Base-by-base conservation (phyloP, 2,888 invertebrate species). In the Tupiocoris notatus region DNA sequence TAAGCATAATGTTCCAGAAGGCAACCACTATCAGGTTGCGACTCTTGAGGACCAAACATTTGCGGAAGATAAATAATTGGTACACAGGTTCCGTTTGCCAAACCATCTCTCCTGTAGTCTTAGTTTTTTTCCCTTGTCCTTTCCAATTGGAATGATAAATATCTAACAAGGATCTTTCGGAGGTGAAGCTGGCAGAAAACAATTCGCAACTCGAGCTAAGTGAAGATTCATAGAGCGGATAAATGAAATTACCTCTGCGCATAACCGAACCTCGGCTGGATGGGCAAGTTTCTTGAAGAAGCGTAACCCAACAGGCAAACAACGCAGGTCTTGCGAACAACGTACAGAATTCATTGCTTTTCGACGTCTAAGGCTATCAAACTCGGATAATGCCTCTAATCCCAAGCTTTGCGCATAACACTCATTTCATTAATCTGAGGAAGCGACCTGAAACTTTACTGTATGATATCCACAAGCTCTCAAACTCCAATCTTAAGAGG, bases 321-420 rank as follows among this genome's bases (percentile, higher is more conserved):
- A 7, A 39, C 39, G 39, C 12, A 3, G 39, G 6, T 39, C 39
- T 12, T 3, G 39, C 12, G 6, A 7, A 39, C 39, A 39, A 7
- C 39, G n/a, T 63, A 7, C 20, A 3, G 22, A 22, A 63, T 63
- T 21, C 63, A 63, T 22, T 63, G 63, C 63, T 63, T 63, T 63
- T 63, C 63, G 22, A 22, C 63, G 22, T 63, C 63, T 23, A 1
- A 63, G 25, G 65, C 24, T 24, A 65, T 65, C 65, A 65, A 65
- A 65, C 65, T 65, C 39, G 65, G 65, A 65, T 65, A 65, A 65
- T 65, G 25, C 39, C 18, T 39, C 25, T 65, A 39, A 65, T 65
- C 65, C 24, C 39, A 24, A 65, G 24, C 25, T 65, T 9, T 39
- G 39, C 39, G 6, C 21, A 2, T 22, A 63, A 63, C 65, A 65